Base-by-base conservation (phyloP, 2,113 vertebrate species). In the Piprites chloris region DNA sequence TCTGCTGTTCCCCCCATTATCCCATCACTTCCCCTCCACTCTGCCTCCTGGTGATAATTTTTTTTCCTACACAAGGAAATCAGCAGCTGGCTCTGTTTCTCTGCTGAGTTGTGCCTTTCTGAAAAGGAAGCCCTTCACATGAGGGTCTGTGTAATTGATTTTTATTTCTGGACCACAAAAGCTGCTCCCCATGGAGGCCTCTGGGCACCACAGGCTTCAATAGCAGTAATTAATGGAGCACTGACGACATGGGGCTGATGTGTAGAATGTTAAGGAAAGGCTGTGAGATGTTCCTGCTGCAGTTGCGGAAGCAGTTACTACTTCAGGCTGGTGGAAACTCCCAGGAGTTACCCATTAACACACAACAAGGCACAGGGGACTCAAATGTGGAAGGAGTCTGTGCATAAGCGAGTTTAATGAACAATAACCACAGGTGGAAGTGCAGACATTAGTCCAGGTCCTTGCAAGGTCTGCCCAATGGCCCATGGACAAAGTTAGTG, bases 391-490 rank as follows among this genome's bases (percentile, higher is more conserved):
- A 85, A 68, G 37, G 68, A 84, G 59, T 39, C 47, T 80, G 26
- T 56, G 27, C 87, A 50, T 69, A 67, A 91, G 56, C 2, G 20
- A 68, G 79, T 89, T 96, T 97, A 96, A 92, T 87, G 74, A 96
- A 79, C 5, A 14, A 16, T 78, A 82, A 32, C 53, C n/a, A 6
- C 42, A 52, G 46, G 28, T 42, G 22, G 47, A 75, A 82, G 22
- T n/a, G 37, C 63, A 75, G 46, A 39, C 0, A 1, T 63, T 27
- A 55, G 62, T 9, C n/a, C 44, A 67, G 41, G 67, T 79, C 66
- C 72, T 79, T 66, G 52, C 11, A 32, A 52, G 52, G 27, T 62
- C 26, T 75, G 35, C 42, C 28, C 26, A 46, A 2, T 11, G 71
- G 42, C 61, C 0, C 0, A 21, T 75, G 52, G 67, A 46, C 66